These are phyloP conservation scores for Homarus gammarus DNA, from an alignment of 2,888 invertebrate species.

Conservation along the genomic window DNA sequence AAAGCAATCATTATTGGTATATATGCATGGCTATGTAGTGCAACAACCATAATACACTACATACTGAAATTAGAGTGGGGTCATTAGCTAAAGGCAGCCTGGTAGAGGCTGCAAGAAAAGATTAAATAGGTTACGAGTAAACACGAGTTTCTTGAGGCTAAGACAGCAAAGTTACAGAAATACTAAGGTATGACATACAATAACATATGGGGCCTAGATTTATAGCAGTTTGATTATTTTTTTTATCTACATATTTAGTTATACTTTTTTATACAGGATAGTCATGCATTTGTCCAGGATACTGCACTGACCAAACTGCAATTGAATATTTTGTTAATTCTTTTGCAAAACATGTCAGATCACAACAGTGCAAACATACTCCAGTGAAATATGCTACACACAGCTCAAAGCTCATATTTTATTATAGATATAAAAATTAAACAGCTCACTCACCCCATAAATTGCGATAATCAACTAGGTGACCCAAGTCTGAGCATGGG, in stretches of 20 bases:
- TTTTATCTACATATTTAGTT: not conserved
- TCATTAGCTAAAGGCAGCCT: conserved; percentile 39
- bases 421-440: not conserved
- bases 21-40: conserved; percentile 39
- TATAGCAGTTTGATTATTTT: not conserved
- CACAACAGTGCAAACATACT: conserved; percentile 8
- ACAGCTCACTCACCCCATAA: not conserved
- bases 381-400: not conserved
- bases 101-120: conserved; percentile 15
- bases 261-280: not conserved
- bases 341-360: not conserved
- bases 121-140: conserved; percentile 23
- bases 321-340: conserved; percentile 1
- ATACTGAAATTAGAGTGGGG: not conserved
- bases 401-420: not conserved
- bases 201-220: conserved; percentile 44
- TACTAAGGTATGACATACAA: conserved; percentile 43
- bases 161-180: conserved; percentile 42
- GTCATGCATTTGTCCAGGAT: not conserved
- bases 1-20: conserved; percentile 44
- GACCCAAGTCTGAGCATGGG: conserved; percentile 13
- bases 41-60: conserved; percentile 41
- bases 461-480: conserved; percentile 6
- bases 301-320: not conserved
- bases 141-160: conserved; percentile 50